phyloP scores from a whole-genome alignment of 2,888 invertebrate genomes.

The Zaprionus bogoriensis region DNA sequence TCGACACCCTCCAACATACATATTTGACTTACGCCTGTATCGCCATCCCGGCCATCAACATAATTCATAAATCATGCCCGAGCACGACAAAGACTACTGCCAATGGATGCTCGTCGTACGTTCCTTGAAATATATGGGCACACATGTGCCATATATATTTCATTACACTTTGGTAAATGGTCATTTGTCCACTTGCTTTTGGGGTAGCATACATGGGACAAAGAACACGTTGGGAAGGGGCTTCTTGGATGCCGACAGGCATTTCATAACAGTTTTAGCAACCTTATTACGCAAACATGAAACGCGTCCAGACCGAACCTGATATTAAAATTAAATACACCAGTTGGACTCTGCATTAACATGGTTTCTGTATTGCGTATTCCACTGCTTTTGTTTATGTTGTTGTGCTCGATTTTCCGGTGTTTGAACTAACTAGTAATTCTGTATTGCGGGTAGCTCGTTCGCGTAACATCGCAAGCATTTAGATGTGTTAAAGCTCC shows the following conservation, averaged over 20 bases:
- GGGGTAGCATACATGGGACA: no score
- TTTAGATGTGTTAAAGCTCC: no score
- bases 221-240: no score
- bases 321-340: slow-evolving; percentile 66
- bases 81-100: slow-evolving; percentile 54
- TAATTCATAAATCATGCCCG: slow-evolving; percentile 67
- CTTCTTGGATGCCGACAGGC: slow-evolving; percentile 76
- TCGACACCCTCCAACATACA: slow-evolving; percentile 10
- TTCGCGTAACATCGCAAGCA: no score
- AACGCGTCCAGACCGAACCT: slow-evolving; percentile 25
- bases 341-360: slow-evolving; percentile 25
- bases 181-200: slow-evolving; percentile 54
- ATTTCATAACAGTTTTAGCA: slow-evolving; percentile 80
- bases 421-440: slow-evolving; percentile 3
- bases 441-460: neutral
- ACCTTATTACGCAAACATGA: slow-evolving; percentile 64
- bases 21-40: slow-evolving; percentile 19
- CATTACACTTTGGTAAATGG: slow-evolving; percentile 74
- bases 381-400: slow-evolving; percentile 6
- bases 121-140: neutral
- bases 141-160: slow-evolving; percentile 43
- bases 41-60: slow-evolving; percentile 53
- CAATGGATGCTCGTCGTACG: slow-evolving; percentile 35
- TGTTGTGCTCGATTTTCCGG: neutral
- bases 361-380: slow-evolving; percentile 3